phyloP scores from a whole-genome alignment of 2,888 invertebrate species.

The Cephus spinipes region DNA sequence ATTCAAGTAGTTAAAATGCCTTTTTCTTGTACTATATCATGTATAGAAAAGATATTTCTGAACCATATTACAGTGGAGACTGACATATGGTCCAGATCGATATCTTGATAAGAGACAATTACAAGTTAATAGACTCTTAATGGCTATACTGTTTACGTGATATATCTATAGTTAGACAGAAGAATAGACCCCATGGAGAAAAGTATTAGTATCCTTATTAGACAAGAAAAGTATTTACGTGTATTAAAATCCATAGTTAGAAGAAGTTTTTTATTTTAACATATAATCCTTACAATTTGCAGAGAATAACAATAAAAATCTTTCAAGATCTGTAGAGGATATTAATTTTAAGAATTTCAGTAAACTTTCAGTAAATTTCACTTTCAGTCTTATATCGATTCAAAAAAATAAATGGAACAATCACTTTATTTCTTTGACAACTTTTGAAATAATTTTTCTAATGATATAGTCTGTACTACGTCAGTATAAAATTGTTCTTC shows the following conservation, averaged over 20 bases:
- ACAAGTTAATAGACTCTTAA: background rate
- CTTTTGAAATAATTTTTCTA: background rate
- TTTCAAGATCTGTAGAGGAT: background rate
- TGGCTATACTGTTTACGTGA: background rate
- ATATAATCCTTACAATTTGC: background rate
- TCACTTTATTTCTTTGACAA: background rate
- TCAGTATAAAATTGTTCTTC: background rate
- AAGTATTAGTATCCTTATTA: background rate
- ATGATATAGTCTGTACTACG: background rate
- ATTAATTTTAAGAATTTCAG: background rate
- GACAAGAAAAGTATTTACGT: background rate
- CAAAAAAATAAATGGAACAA: background rate
- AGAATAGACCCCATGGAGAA: background rate
- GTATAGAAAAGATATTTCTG: background rate
- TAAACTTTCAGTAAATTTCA: background rate
- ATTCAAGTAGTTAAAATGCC: background rate
- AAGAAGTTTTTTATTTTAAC: background rate
- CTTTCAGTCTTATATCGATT: background rate
- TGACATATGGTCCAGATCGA: background rate
- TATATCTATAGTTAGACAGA: background rate
- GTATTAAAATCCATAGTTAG: background rate
- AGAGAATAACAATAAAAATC: background rate
- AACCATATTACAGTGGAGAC: background rate
- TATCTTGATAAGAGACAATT: background rate
- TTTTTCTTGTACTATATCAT: background rate